Percentiles rank a stretch among this genome's conserved stretches.
Conservation (phyloP, 2,113 vertebrate species). For the Oncorhynchus gorbuscha region DNA sequence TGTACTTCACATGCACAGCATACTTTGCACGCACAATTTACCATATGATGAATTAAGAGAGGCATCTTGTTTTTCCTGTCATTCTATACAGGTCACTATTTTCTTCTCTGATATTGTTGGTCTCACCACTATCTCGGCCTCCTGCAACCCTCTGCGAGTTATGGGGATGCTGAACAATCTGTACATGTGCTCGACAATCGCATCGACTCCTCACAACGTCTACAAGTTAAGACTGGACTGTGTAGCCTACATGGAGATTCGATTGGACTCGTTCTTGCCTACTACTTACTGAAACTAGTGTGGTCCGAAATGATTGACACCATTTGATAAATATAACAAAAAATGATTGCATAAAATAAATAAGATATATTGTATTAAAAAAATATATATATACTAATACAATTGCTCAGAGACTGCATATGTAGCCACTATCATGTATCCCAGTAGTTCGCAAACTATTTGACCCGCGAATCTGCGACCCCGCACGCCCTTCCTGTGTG, state of each 20-base stretch:
- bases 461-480: too few species aligned
- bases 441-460: too few species aligned
- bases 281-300: too few species aligned
- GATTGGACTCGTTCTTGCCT: too few species aligned
- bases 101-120: constrained; percentile 90
- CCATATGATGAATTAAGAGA: background rate
- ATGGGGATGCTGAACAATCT: constrained; percentile 89
- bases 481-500: too few species aligned
- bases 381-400: background rate
- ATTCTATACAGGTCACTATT: constrained; percentile 80
- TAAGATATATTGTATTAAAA: background rate
- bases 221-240: constrained; percentile 76
- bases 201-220: constrained; percentile 85
- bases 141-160: constrained; percentile 84
- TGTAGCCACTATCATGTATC: too few species aligned
- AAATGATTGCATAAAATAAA: background rate
- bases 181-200: constrained; percentile 85
- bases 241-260: too few species aligned
- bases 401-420: too few species aligned
- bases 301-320: too few species aligned
- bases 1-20: too few species aligned
- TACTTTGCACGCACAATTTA: too few species aligned
- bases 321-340: too few species aligned
- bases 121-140: constrained; percentile 86
- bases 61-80: background rate